Evolutionary conservation across 2,888 invertebrate species (phyloP).

Genomic region (Antitype chi): DNA sequence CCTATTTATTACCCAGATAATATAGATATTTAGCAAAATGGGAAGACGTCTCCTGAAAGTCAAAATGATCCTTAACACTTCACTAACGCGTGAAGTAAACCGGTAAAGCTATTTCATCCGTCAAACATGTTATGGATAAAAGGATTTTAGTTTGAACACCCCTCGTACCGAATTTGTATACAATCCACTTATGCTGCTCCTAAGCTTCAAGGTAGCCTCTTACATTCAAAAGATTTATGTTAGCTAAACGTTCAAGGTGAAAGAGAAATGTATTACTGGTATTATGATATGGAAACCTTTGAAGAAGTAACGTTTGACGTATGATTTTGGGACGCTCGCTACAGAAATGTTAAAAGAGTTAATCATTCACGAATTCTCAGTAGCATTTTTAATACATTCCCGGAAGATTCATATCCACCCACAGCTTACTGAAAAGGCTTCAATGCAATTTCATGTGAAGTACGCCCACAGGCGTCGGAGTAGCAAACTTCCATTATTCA

Average conservation of each 20-base stretch:
- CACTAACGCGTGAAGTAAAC: slow-evolving; percentile 27
- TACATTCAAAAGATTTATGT: slow-evolving; percentile 46
- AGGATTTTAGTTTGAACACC: slow-evolving; percentile 48
- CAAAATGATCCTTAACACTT: slow-evolving; percentile 22
- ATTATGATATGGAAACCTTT: slow-evolving; percentile 25
- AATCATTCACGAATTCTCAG: slow-evolving; percentile 3
- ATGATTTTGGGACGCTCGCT: slow-evolving; percentile 15
- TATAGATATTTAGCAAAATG: not conserved
- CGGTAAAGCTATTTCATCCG: slow-evolving; percentile 46
- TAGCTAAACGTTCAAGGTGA: slow-evolving; percentile 39
- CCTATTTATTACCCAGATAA: not conserved
- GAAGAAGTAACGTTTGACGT: slow-evolving; percentile 22
- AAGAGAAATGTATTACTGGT: slow-evolving; percentile 18
- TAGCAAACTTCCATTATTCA: slow-evolving; percentile 44
- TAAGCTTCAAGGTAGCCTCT: slow-evolving; percentile 33
- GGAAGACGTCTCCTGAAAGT: not conserved
- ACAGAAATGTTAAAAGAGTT: not conserved
- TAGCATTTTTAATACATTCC: not conserved
- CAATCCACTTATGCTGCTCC: slow-evolving; percentile 47
- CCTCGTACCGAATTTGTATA: slow-evolving; percentile 35
- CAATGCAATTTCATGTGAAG: slow-evolving; percentile 35
- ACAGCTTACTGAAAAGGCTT: slow-evolving; percentile 15
- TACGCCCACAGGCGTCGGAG: slow-evolving; percentile 19
- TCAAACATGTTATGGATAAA: slow-evolving; percentile 47
- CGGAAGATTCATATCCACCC: not conserved